Conservation (phyloP, 2,113 vertebrate species). For the Prunella fulvescens region DNA sequence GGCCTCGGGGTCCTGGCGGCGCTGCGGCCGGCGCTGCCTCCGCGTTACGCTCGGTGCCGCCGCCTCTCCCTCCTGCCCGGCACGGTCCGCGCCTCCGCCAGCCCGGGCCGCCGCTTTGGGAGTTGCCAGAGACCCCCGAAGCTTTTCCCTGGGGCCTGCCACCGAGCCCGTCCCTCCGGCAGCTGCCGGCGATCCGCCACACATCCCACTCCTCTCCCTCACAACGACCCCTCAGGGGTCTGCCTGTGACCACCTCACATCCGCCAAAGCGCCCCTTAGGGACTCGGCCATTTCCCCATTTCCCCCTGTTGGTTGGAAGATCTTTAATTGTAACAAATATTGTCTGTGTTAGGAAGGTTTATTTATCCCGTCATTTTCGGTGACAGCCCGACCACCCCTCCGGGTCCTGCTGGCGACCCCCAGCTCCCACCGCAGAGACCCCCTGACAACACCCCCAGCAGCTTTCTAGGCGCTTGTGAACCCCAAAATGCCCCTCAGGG, state of each 20-base stretch:
- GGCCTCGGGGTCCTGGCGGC: conserved; percentile 40
- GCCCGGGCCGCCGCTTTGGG: not conserved
- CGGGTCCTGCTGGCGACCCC: not conserved
- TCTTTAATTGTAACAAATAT: not conserved
- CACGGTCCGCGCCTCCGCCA: not conserved
- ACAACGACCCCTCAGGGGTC: not conserved
- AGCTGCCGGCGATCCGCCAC: not conserved
- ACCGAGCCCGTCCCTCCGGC: not conserved
- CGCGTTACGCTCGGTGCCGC: not conserved
- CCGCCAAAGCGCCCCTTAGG: not conserved
- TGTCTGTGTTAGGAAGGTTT: not conserved
- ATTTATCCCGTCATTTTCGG: not conserved
- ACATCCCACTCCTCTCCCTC: not conserved
- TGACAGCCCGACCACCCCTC: not conserved
- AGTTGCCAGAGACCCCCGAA: not conserved
- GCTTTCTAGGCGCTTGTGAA: not conserved
- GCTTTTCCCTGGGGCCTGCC: not conserved
- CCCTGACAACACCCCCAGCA: not conserved
- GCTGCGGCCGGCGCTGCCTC: not conserved
- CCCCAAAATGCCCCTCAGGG: too few relatives aligned
- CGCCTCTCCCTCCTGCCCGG: not conserved
- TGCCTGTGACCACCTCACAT: not conserved
- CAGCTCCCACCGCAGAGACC: not conserved
- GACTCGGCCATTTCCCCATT: not conserved
- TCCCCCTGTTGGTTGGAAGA: not conserved